phyloP scores from a whole-genome alignment of 2,888 invertebrate genomes.

The Apoderus coryli region DNA sequence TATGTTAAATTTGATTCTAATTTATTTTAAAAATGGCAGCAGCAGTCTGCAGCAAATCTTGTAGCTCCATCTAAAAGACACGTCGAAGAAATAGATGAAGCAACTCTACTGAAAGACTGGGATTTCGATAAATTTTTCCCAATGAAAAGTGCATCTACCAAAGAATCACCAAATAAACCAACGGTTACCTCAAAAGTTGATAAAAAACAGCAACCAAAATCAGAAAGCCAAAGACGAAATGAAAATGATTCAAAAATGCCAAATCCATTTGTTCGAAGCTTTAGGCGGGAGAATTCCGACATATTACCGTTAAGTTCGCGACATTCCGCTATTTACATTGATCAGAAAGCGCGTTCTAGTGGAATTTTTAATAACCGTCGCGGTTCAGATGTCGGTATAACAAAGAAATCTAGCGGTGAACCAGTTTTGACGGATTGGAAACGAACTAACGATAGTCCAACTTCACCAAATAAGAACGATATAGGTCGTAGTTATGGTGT shows the following conservation, averaged over 20 bases:
- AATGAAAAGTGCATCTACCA: slow-evolving; percentile 20
- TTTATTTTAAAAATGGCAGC: slow-evolving; percentile 28
- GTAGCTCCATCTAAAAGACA: slow-evolving; percentile 28
- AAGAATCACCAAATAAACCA: slow-evolving; percentile 18
- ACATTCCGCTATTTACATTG: slow-evolving; percentile 55
- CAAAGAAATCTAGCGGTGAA: slow-evolving; percentile 44
- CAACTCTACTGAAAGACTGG: slow-evolving; percentile 72
- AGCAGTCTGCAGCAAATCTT: slow-evolving; percentile 33
- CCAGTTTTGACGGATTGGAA: slow-evolving; percentile 58
- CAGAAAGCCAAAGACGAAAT: slow-evolving; percentile 48
- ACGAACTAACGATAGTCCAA: too few relatives aligned
- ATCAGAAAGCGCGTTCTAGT: slow-evolving; percentile 44
- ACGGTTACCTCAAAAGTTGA: too few relatives aligned
- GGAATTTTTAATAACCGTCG: slow-evolving; percentile 55
- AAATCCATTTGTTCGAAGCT: slow-evolving; percentile 60
- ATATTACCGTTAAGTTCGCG: slow-evolving; percentile 63
- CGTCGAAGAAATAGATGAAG: slow-evolving; percentile 47
- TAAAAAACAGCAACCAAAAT: slow-evolving; percentile 27
- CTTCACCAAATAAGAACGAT: slow-evolving; percentile 32
- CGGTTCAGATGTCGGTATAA: slow-evolving; percentile 37
- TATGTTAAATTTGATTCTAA: too few relatives aligned
- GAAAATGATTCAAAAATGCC: slow-evolving; percentile 56
- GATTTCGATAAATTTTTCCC: slow-evolving; percentile 77
- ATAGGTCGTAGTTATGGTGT: slow-evolving; percentile 28
- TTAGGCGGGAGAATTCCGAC: slow-evolving; percentile 73